Evolutionary conservation across 1,140 invertebrate species (phyloP), one percentile per base, ranked within the genome.

Genomic region (Drosophila obscura): DNA sequence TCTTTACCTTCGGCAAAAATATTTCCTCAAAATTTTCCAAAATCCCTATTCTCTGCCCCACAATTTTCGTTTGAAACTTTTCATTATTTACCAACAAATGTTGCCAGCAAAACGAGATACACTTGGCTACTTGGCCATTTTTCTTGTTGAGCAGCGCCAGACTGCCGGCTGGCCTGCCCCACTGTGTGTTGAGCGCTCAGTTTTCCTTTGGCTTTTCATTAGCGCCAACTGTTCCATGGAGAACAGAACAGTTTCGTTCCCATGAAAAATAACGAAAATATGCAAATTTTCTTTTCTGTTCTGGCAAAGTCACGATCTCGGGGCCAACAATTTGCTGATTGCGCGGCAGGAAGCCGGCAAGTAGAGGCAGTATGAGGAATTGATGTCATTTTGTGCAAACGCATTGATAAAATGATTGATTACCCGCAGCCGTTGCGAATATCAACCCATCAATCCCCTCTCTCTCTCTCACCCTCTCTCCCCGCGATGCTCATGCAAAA

Each of bases 341-440:
- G 82, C 75, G 75, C 58, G 19, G 51, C 65, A 75, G 67, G 73
- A 77, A 61, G 72, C 24, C 41, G 9, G 9, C 35, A 13, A 64
- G 46, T 45, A 57, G 46, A 39, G 53, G 26, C 53, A 82, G 65
- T 65, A 75, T 69, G 78, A 74, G 74, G 78, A 82, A 78, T 85
- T 73, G 83, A 66, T 88, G 83, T 87, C 75, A 88, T 82, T 87
- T 85, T 87, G 35, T 63, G 76, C 82, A 78, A 81, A 68, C 82
- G 82, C 82, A 87, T 87, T 88, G 83, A 88, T 88, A 89, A 88
- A 88, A 88, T 88, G 83, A 88, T 88, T 88, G 83, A 88, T 88
- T 88, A 73, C 83, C 64, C 67, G 60, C 83, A 88, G 83, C 83
- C 79, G 82, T 65, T 67, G 61, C 49, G 68, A 61, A 61, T 61